Evolutionary conservation across 2,113 vertebrate genomes (phyloP).

Genomic region (Athene noctua): DNA sequence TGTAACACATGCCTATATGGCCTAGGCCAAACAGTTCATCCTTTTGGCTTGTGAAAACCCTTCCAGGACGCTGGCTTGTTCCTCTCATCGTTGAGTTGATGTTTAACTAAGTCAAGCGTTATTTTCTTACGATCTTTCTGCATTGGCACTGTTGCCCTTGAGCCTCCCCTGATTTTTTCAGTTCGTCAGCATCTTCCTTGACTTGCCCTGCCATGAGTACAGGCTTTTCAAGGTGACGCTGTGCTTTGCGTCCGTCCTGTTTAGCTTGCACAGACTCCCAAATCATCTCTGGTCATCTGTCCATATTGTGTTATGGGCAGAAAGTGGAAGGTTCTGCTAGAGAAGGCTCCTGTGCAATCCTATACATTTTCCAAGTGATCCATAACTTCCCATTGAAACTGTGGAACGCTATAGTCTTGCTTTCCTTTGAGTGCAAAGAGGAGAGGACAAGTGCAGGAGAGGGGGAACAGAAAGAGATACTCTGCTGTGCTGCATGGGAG

Average conservation of each 20-base stretch:
- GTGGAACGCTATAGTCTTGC: neutral
- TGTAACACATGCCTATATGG: neutral
- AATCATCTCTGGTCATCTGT: neutral
- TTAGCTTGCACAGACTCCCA: neutral
- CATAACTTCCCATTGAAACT: neutral
- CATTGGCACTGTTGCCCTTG: neutral
- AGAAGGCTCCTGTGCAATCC: neutral
- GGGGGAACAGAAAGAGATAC: neutral
- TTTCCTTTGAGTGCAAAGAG: neutral
- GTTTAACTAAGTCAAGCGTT: neutral
- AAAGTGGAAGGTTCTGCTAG: neutral
- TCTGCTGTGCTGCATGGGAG: neutral
- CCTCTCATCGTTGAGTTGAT: neutral
- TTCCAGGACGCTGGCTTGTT: neutral
- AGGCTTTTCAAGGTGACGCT: neutral
- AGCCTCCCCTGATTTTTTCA: neutral
- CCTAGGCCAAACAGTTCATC: neutral
- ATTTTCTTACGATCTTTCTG: neutral
- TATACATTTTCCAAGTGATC: neutral
- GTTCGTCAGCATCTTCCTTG: neutral
- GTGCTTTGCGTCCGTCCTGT: rapidly evolving
- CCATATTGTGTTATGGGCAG: neutral
- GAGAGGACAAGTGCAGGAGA: neutral
- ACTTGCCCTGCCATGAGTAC: neutral
- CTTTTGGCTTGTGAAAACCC: neutral